Evolutionary conservation across 1,140 invertebrate genomes (phyloP).

Genomic region (Papilio dardanus): DNA sequence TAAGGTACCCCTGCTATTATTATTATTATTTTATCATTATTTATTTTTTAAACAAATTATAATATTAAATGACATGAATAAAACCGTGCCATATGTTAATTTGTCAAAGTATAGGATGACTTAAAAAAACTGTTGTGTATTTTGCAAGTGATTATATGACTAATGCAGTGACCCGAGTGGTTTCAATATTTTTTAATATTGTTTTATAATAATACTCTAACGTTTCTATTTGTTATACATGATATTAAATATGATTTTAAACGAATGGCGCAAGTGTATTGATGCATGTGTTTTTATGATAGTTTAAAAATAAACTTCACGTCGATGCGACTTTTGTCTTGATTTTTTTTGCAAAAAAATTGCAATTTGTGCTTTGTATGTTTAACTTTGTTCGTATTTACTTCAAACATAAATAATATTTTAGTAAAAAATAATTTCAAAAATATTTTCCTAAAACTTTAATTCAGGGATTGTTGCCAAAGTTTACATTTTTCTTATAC

Average conservation of each 20-base stretch:
- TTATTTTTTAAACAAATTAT: neutral
- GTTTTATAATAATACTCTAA: neutral
- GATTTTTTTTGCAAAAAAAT: neutral
- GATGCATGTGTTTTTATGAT: neutral
- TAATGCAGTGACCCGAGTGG: neutral
- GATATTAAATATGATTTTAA: neutral
- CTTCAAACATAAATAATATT: neutral
- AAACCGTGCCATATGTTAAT: neutral
- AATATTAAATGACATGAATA: neutral
- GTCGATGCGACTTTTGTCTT: neutral
- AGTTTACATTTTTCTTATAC: neutral
- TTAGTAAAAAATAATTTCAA: neutral
- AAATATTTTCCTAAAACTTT: neutral
- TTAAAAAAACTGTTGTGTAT: too few relatives aligned
- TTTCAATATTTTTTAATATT: neutral
- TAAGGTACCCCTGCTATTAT: too few relatives aligned
- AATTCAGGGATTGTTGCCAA: neutral
- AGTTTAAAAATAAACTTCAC: neutral
- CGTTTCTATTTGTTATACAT: neutral
- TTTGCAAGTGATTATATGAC: neutral
- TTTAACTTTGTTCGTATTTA: neutral
- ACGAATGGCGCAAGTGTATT: neutral
- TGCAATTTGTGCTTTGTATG: neutral
- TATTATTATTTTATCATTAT: too few relatives aligned
- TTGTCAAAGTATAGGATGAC: too few relatives aligned